phyloP scores from a whole-genome alignment of 2,797 vertebrate species.

The Fringilla coelebs region DNA sequence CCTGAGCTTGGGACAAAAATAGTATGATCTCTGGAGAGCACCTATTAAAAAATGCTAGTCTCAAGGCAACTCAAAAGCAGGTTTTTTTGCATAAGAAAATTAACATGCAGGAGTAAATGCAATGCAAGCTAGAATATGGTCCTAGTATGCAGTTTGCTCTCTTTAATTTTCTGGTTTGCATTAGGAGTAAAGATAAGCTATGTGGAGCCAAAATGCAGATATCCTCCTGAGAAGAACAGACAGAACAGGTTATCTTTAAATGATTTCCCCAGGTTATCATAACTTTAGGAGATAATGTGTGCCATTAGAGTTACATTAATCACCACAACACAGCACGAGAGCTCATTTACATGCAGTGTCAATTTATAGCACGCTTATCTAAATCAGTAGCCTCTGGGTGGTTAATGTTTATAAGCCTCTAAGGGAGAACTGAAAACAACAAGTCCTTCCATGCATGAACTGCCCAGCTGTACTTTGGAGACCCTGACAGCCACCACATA shows the following conservation, averaged over 20 bases:
- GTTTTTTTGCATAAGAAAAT: not conserved
- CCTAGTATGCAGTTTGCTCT: not conserved
- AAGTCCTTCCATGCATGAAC: slow-evolving; percentile 48
- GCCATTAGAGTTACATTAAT: slow-evolving; percentile 37
- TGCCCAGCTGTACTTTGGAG: slow-evolving; percentile 11
- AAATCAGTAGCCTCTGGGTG: slow-evolving; percentile 48
- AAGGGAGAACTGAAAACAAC: slow-evolving; percentile 9
- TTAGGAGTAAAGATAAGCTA: not conserved
- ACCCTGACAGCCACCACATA: not conserved
- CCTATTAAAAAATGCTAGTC: not conserved
- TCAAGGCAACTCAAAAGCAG: not conserved
- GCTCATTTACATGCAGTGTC: slow-evolving; percentile 47
- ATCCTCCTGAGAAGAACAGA: not conserved
- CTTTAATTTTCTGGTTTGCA: not conserved
- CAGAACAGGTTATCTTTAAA: slow-evolving; percentile 27
- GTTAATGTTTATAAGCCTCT: slow-evolving; percentile 29
- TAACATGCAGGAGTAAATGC: not conserved
- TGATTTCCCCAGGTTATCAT: slow-evolving; percentile 40
- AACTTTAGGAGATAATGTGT: slow-evolving; percentile 42
- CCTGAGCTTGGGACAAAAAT: not conserved
- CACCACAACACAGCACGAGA: slow-evolving; percentile 28
- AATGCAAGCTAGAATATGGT: not conserved
- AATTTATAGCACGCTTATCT: slow-evolving; percentile 41
- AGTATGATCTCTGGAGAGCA: not conserved
- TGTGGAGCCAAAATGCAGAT: slow-evolving; percentile 1